phyloP scores from a whole-genome alignment of 2,797 vertebrate genomes.

The Carcharodon carcharias region DNA sequence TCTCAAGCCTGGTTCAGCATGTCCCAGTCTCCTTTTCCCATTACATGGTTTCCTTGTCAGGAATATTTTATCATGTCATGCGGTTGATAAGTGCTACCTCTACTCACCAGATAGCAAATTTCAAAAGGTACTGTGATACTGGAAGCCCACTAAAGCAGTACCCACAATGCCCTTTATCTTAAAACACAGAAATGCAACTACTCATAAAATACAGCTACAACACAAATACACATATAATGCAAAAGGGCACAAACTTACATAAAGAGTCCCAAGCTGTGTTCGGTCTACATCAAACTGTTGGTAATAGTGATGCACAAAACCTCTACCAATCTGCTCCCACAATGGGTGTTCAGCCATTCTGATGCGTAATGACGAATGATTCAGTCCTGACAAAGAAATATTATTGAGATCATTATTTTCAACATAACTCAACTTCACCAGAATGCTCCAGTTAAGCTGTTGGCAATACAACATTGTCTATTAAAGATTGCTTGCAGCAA shows the following conservation, averaged over 20 bases:
- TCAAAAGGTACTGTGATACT: neutral
- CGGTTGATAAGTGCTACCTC: neutral
- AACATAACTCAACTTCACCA: neutral
- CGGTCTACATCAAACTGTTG: constrained; percentile 38
- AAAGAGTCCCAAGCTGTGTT: constrained; percentile 26
- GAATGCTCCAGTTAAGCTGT: neutral
- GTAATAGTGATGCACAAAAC: constrained; percentile 43
- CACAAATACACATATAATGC: neutral
- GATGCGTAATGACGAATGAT: neutral
- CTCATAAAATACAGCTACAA: neutral
- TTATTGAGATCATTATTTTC: neutral
- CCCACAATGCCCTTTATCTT: neutral
- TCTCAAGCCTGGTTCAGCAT: neutral
- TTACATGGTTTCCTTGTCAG: neutral
- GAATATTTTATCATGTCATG: neutral
- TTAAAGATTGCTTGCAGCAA: neutral
- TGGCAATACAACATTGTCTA: neutral
- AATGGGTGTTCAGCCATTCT: constrained; percentile 41
- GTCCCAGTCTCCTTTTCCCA: neutral
- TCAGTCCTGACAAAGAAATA: neutral
- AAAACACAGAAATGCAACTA: neutral
- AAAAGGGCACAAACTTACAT: constrained; percentile 34
- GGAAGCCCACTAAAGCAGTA: neutral
- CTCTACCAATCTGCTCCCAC: constrained; percentile 44
- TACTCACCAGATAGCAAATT: neutral